Evolutionary conservation across 2,888 invertebrate genomes (phyloP), one percentile per base, ranked within the genome.

Genomic region (Calliopum simillimum): DNA sequence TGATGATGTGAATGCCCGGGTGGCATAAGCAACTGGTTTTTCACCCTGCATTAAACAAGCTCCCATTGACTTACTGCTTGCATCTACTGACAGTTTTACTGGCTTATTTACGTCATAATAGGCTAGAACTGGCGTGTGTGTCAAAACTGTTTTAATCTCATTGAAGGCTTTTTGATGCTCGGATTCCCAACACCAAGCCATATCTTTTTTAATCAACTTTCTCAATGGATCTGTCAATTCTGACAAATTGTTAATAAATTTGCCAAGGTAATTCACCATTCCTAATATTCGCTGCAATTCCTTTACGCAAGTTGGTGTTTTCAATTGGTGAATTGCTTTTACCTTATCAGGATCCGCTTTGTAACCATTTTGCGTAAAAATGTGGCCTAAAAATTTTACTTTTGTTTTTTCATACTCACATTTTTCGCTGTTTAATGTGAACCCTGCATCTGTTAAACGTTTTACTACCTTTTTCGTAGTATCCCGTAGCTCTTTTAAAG

Each of bases 11-110:
- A 82, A 71, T 2, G 80, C 72, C 71, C 76, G 77, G 46, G 81
- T 80, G 19, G 81, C 83, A 77, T 81, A 85, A 6, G 77, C 79
- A 14, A 82, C 73, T n/a, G 82, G 82, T 64, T 79, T 73, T 16
- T 75, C 75, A 16, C 83, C 73, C 72, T 83, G 82, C 14, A 82
- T 44, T 6, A 84, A 61, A 21, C 79, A 79, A 19, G 80, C 78
- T 12, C 82, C 82, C 16, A 80, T 56, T n/a, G 69, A n/a, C n/a
- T n/a, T n/a, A n/a, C n/a, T 61, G 16, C 68, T 70, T 3, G 70
- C 43, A 56, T 69, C 73, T 2, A 70, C 70, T n/a, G 66, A 70
- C 5, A 70, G 23, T 16, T 63, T 63, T 11, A 69, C 61, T 6
- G 65, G 68, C 56, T 51, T 59, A 12, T 73, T 69, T 21, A 62